Conservation (phyloP, 1,140 invertebrate species). For the Caenorhabditis inopinata region DNA sequence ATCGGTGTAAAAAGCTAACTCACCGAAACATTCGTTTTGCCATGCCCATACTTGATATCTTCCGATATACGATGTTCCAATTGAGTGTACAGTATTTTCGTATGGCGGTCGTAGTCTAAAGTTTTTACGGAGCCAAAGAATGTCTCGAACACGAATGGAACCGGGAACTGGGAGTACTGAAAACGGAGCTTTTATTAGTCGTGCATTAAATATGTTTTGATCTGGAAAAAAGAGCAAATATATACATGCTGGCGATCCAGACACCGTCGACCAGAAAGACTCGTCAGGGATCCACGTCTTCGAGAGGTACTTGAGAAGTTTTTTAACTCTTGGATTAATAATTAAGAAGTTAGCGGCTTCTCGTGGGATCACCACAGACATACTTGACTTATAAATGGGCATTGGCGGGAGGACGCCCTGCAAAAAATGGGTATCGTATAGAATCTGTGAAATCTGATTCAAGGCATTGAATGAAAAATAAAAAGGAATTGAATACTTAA, state of each 20-base stretch:
- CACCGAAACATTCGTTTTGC: slow-evolving; percentile 36
- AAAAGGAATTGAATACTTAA: no score
- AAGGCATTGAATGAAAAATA: no score
- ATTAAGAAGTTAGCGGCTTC: slow-evolving; percentile 51
- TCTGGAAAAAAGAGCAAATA: neutral
- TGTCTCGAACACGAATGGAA: slow-evolving; percentile 44
- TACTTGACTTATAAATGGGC: slow-evolving; percentile 55
- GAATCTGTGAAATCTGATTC: no score
- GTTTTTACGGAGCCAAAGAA: slow-evolving; percentile 42
- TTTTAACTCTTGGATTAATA: slow-evolving; percentile 42
- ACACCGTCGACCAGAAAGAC: slow-evolving; percentile 54
- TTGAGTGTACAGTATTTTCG: slow-evolving; percentile 32
- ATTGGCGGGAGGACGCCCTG: slow-evolving; percentile 45
- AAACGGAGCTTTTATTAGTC: neutral
- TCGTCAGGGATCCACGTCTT: slow-evolving; percentile 54
- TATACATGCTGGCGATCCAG: slow-evolving; percentile 53
- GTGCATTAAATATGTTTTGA: neutral
- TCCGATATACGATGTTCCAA: slow-evolving; percentile 40
- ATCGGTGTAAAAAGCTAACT: neutral
- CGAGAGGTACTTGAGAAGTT: slow-evolving; percentile 45
- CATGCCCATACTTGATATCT: slow-evolving; percentile 48
- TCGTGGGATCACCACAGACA: slow-evolving; percentile 53
- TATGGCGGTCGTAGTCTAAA: slow-evolving; percentile 18
- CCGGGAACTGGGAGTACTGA: slow-evolving; percentile 54
- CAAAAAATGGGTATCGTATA: neutral